These are phyloP conservation scores for Dryadula phaetusa DNA, from an alignment of 2,888 invertebrate genomes.

Conservation along the genomic window DNA sequence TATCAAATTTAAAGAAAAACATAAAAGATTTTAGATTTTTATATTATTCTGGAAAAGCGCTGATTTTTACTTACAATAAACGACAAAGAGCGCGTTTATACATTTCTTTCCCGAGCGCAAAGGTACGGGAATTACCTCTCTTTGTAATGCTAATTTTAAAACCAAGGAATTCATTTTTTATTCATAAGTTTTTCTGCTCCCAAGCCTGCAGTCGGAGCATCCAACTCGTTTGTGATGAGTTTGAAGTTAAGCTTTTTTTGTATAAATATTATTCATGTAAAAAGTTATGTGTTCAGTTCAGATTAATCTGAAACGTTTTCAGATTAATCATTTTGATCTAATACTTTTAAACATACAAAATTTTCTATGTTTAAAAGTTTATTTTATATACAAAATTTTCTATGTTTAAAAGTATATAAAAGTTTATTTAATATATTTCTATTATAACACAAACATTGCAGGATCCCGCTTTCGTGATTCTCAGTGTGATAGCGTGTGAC, in stretches of 20 bases:
- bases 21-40: slow-evolving; percentile 26
- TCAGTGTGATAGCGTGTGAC: too few relatives aligned
- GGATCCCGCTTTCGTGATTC: too few relatives aligned
- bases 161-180: slow-evolving; percentile 84
- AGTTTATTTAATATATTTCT: too few relatives aligned
- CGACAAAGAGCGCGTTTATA: slow-evolving; percentile 73
- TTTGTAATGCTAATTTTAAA: slow-evolving; percentile 84
- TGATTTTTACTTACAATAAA: slow-evolving; percentile 75
- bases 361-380: background rate
- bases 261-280: slow-evolving; percentile 59
- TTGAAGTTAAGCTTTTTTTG: slow-evolving; percentile 59
- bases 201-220: slow-evolving; percentile 78
- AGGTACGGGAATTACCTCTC: slow-evolving; percentile 82
- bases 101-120: slow-evolving; percentile 75
- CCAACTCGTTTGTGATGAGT: slow-evolving; percentile 75
- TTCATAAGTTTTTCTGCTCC: slow-evolving; percentile 83
- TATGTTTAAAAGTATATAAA: too few relatives aligned
- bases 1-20: slow-evolving; percentile 5
- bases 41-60: slow-evolving; percentile 58
- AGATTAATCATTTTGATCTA: slow-evolving; percentile 11
- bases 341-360: background rate
- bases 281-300: slow-evolving; percentile 53
- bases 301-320: slow-evolving; percentile 31
- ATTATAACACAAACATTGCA: too few relatives aligned
- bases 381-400: too few relatives aligned